Percentiles rank a stretch among this genome's conserved stretches.
Conservation (phyloP, 1,140 invertebrate species). For the Trichogramma pretiosum region DNA sequence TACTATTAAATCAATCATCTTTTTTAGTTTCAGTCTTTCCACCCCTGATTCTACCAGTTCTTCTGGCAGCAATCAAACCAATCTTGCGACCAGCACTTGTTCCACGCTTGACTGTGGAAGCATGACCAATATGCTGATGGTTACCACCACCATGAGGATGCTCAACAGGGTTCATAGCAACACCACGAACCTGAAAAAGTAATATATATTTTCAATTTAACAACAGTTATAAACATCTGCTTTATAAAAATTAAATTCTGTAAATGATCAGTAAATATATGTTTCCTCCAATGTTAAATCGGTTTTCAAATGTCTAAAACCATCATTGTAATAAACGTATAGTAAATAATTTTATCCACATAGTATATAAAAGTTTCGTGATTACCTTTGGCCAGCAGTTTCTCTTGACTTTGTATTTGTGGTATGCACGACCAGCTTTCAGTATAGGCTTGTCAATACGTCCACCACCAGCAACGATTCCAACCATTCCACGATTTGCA, state of each 20-base stretch:
- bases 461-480: conserved; percentile 98
- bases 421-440: conserved; percentile 97
- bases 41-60: conserved; percentile 98
- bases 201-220: no score
- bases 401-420: conserved; percentile 99
- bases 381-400: conserved; percentile 95
- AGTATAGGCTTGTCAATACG: conserved; percentile 99
- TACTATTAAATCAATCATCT: no score
- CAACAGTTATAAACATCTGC: no score
- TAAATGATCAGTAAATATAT: conserved; percentile 31
- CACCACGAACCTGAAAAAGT: conserved; percentile 66
- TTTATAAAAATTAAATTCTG: no score
- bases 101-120: conserved; percentile 96
- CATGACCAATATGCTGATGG: conserved; percentile 99
- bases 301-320: conserved; percentile 39
- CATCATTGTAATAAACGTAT: conserved; percentile 28
- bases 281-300: conserved; percentile 26
- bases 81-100: conserved; percentile 98
- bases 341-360: neutral
- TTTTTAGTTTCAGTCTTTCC: conserved; percentile 86
- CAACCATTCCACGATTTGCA: conserved; percentile 97
- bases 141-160: conserved; percentile 99
- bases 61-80: conserved; percentile 99
- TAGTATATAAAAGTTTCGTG: conserved; percentile 9
- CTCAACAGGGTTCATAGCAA: conserved; percentile 94